Evolutionary conservation across 2,797 vertebrate species (phyloP), one percentile per base, ranked within the genome.

Genomic region (Ceryle rudis): DNA sequence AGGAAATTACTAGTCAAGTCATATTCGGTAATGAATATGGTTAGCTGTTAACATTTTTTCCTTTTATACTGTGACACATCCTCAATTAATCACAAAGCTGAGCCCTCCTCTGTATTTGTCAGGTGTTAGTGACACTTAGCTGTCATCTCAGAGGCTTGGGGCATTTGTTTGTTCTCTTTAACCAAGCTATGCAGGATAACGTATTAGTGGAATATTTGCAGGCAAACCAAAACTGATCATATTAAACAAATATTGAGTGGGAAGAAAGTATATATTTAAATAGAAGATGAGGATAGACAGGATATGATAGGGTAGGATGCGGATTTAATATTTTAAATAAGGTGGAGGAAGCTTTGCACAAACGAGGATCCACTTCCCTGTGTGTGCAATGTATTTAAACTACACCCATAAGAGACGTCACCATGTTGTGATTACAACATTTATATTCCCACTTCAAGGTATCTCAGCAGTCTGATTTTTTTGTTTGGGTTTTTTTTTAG

Each of bases 281-380:
- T 20, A 20, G 18, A 57, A 42, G 10, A 61, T 61, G 29, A 71
- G 61, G 22, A 49, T 21, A 35, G 47, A 44, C 33, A 81, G 15
- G 11, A 25, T 81, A 62, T 31, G 52, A 22, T 12, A 62, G 23
- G 15, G 42, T 81, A 65, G 52, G 42, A 88, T 84, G 39, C 51
- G 31, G 90, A 84, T 33, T 87, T 88, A 41, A 11, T 87, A n/a
- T 81, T 95, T 95, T 90, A 85, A 87, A 73, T 69, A 70, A 18
- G 11, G 19, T 0, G 0, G 29, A 28, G 31, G 79, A 80, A 94
- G 21, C 21, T 80, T 91, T 94, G 47, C n/a, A 47, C 11, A 29
- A 23, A 47, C 10, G 16, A 67, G 18, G 17, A 93, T 91, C 31
- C 20, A 26, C 26, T 90, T 92, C n/a, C 11, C 1, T 7, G 6